Evolutionary conservation across 2,888 invertebrate species (phyloP).

Genomic region (Heliconius sara): DNA sequence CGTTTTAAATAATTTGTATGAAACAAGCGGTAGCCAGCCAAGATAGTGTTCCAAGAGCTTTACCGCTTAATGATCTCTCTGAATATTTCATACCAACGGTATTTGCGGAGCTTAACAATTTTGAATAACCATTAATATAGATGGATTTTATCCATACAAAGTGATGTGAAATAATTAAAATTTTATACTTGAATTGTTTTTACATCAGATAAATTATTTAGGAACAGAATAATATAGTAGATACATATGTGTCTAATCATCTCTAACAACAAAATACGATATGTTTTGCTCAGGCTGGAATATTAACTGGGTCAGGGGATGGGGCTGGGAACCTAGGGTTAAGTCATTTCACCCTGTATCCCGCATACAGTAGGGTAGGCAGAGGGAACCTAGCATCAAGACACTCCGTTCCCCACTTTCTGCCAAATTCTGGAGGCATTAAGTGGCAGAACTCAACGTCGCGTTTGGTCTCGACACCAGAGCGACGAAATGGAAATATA

Average conservation of each 20-base stretch:
- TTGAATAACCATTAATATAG: conserved; percentile 15
- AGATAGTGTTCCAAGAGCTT: conserved; percentile 33
- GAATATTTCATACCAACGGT: conserved; percentile 17
- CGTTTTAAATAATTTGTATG: conserved; percentile 75
- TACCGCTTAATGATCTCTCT: conserved; percentile 24
- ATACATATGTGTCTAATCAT: neutral
- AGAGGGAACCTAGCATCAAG: too few species aligned
- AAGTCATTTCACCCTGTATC: too few species aligned
- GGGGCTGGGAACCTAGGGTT: too few species aligned
- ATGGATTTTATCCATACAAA: neutral
- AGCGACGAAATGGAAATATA: too few species aligned
- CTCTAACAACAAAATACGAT: too few species aligned
- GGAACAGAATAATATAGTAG: neutral
- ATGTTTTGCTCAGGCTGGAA: too few species aligned
- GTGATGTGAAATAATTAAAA: conserved; percentile 2
- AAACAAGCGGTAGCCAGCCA: conserved; percentile 50
- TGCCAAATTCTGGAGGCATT: too few species aligned
- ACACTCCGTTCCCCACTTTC: too few species aligned
- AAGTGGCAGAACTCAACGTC: too few species aligned
- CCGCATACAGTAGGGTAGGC: too few species aligned
- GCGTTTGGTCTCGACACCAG: too few species aligned
- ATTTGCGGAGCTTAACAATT: conserved; percentile 14
- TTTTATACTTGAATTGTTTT: neutral
- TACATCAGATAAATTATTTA: neutral
- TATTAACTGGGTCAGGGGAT: too few species aligned